Base-by-base conservation (phyloP, 2,888 invertebrate genomes). In the Athetis lepigone region DNA sequence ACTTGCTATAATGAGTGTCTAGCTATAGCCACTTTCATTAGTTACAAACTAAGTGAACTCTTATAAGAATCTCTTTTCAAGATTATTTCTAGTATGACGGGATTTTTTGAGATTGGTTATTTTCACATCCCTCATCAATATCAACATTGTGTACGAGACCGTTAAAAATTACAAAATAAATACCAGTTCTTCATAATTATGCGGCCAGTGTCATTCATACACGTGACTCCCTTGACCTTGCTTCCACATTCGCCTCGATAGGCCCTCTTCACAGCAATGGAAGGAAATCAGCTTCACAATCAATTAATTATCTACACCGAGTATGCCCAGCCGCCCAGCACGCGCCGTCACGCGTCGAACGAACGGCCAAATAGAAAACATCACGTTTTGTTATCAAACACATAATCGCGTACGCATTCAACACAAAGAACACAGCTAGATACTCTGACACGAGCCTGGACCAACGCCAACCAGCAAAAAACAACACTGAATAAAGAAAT, bases 351-450 rank as follows among this genome's bases (percentile, higher is more conserved):
- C 76, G 68, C 77, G 64, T 59, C 43, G 42, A 46, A 50, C 43
- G 70, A 42, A 54, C 57, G 57, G 52, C 16, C 47, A 52, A 75
- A 72, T 72, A 64, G 65, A 72, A 76, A 71, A 75, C 75, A 83
- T 86, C 85, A 86, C 85, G 86, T 85, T 85, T 88, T 92, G 91
- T 93, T 92, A 92, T 92, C 91, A 92, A 92, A 93, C 91, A 92
- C 67, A 62, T 74, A 75, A 81, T 78, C 77, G 75, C 78, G 73
- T 71, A 80, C 70, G 72, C 73, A 77, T 79, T 81, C 72, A 81
- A 83, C 74, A 82, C 78, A 77, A 67, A 75, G 62, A 71, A 70
- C 77, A 50, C 71, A 71, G 70, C 72, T 73, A 61, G 72, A 71
- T 80, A 87, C 81, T 88, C 84, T 87, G 85, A 88, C 89, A 88